Evolutionary conservation across 2,113 vertebrate genomes (phyloP).

Genomic region (Symphodus melops): DNA sequence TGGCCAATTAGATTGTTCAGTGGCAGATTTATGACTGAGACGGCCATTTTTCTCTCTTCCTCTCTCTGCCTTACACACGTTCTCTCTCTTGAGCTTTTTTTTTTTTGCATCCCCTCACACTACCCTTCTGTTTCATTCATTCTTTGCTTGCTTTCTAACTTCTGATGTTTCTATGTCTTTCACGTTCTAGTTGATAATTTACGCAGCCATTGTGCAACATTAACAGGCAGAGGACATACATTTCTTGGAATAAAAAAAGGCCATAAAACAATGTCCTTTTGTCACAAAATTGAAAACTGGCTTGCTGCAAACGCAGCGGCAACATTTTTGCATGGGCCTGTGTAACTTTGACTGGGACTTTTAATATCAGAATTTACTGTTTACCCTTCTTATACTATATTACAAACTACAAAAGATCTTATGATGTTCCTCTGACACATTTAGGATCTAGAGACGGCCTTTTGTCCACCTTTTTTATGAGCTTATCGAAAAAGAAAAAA

Average conservation of each 20-base stretch:
- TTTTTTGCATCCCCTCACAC: conserved; percentile 2
- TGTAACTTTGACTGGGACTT: too few relatives aligned
- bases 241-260: too few relatives aligned
- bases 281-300: neutral
- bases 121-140: conserved; percentile 3
- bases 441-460: too few relatives aligned
- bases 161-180: neutral
- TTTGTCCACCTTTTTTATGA: too few relatives aligned
- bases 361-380: too few relatives aligned
- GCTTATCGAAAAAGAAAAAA: too few relatives aligned
- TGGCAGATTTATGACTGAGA: conserved; percentile 67
- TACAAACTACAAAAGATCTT: too few relatives aligned
- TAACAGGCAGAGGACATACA: neutral
- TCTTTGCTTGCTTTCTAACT: neutral
- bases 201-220: neutral
- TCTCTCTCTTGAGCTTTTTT: conserved; percentile 16
- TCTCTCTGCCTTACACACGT: conserved; percentile 3
- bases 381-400: too few relatives aligned
- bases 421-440: too few relatives aligned
- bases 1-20: conserved; percentile 66
- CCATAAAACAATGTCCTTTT: conserved; percentile 23
- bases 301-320: too few relatives aligned
- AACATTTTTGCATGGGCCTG: too few relatives aligned
- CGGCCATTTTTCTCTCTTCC: conserved; percentile 29
- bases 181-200: neutral